A percentile compares a stretch with the other conserved stretches of the same genome.
phyloP scores from a whole-genome alignment of 1,140 invertebrate species.

The Heliothis subflexa region DNA sequence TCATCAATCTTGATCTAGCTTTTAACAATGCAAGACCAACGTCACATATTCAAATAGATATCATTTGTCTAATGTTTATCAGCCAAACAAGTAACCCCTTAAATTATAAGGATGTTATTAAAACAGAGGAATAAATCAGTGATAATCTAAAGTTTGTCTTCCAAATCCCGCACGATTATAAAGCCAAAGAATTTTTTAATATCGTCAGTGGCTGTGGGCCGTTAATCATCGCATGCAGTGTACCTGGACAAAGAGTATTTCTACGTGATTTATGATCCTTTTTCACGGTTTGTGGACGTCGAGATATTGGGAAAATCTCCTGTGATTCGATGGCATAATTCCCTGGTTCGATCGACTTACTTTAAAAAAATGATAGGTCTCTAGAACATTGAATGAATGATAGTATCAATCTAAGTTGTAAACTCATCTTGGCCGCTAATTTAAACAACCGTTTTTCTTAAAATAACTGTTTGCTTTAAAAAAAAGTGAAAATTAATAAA shows the following conservation, averaged over 20 bases:
- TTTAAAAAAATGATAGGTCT: neutral
- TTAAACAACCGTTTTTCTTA: too few relatives aligned
- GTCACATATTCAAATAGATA: too few relatives aligned
- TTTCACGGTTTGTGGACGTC: neutral
- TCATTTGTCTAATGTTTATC: too few relatives aligned
- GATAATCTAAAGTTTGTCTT: neutral
- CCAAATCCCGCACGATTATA: neutral
- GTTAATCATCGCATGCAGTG: slow-evolving; percentile 19
- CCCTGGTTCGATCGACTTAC: too few relatives aligned
- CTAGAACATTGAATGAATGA: neutral
- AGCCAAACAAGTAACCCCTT: too few relatives aligned
- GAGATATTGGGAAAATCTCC: neutral
- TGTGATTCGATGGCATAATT: too few relatives aligned
- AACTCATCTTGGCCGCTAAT: too few relatives aligned
- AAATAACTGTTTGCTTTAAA: too few relatives aligned
- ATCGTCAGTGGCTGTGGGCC: slow-evolving; percentile 2
- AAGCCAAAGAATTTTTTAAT: slow-evolving; percentile 11
- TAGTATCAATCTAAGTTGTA: too few relatives aligned
- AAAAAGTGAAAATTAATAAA: too few relatives aligned
- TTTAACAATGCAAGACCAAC: too few relatives aligned
- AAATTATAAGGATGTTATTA: neutral
- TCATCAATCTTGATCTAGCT: too few relatives aligned
- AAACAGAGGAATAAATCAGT: neutral
- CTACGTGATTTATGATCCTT: slow-evolving; percentile 4
- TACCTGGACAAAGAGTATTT: slow-evolving; percentile 8